phyloP scores from a whole-genome alignment of 2,888 invertebrate species.

The Pelosia muscerda region DNA sequence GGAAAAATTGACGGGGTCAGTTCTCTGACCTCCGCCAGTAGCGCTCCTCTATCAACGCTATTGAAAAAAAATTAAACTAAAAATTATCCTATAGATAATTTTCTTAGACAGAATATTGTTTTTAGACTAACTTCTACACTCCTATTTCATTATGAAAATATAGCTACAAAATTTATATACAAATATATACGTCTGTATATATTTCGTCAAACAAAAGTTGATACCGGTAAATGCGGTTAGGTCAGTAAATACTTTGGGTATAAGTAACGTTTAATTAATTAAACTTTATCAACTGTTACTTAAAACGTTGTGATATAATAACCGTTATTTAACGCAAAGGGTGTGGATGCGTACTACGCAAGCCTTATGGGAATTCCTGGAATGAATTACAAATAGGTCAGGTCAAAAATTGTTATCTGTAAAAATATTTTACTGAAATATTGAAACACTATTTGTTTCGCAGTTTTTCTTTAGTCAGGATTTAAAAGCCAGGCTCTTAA shows the following conservation, averaged over 20 bases:
- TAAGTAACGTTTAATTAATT: background rate
- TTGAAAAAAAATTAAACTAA: background rate
- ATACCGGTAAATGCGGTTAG: background rate
- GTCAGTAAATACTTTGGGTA: background rate
- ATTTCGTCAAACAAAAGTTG: background rate
- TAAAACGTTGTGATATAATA: conserved; percentile 3
- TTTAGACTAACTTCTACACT: background rate
- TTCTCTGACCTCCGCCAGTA: too few species aligned
- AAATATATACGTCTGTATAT: too few species aligned
- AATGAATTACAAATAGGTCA: conserved; percentile 9
- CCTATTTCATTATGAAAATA: too few species aligned
- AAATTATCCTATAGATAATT: background rate
- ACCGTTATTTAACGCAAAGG: background rate
- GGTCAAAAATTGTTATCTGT: background rate
- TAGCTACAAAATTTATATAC: too few species aligned
- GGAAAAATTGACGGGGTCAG: too few species aligned
- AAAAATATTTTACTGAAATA: too few species aligned
- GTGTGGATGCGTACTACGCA: conserved; percentile 6
- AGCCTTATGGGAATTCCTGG: conserved; percentile 8
- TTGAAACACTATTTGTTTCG: too few species aligned
- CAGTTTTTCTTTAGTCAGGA: too few species aligned
- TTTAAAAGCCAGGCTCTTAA: too few species aligned
- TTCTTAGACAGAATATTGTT: background rate
- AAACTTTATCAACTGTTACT: background rate
- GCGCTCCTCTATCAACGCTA: too few species aligned